A percentile compares a stretch with the other conserved stretches of the same genome.
Evolutionary conservation across 2,888 invertebrate species (phyloP).

Genomic region (Scrobipalpa atriplicella): DNA sequence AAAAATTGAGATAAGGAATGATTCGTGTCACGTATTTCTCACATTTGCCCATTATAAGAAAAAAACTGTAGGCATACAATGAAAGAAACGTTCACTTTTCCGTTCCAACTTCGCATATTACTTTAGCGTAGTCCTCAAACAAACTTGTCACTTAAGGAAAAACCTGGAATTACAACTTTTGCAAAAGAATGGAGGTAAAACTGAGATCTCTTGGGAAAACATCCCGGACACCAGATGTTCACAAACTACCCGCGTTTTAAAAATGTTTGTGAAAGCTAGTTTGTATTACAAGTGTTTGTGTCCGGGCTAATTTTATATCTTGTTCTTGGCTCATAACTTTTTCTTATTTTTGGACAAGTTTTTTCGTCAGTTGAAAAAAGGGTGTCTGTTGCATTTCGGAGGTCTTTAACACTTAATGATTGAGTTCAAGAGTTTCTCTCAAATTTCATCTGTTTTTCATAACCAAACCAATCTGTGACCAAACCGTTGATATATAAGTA

Average conservation of each 20-base stretch:
- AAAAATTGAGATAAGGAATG: too few species aligned
- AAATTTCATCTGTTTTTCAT: too few species aligned
- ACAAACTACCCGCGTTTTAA: slow-evolving; percentile 25
- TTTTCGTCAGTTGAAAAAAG: not conserved
- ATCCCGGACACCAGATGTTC: slow-evolving; percentile 24
- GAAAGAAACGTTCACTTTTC: too few species aligned
- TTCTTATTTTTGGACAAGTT: not conserved
- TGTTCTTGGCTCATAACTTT: slow-evolving; percentile 1
- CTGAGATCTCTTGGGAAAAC: slow-evolving; percentile 21
- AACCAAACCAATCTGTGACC: too few species aligned
- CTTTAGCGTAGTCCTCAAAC: not conserved
- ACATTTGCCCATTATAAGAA: too few species aligned
- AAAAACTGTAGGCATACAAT: too few species aligned
- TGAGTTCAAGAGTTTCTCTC: too few species aligned
- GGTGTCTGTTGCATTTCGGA: too few species aligned
- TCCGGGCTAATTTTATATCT: slow-evolving; percentile 16
- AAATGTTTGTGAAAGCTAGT: slow-evolving; percentile 25
- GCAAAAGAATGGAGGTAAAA: slow-evolving; percentile 11
- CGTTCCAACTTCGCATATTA: not conserved
- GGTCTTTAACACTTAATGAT: too few species aligned
- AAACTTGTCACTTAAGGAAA: slow-evolving; percentile 7
- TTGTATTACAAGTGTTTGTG: slow-evolving; percentile 26
- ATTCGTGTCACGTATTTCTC: too few species aligned
- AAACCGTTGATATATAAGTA: too few species aligned
- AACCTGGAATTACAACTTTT: not conserved